Evolutionary conservation across 2,113 vertebrate genomes (phyloP).

Genomic region (Pelvicachromis taeniatus): DNA sequence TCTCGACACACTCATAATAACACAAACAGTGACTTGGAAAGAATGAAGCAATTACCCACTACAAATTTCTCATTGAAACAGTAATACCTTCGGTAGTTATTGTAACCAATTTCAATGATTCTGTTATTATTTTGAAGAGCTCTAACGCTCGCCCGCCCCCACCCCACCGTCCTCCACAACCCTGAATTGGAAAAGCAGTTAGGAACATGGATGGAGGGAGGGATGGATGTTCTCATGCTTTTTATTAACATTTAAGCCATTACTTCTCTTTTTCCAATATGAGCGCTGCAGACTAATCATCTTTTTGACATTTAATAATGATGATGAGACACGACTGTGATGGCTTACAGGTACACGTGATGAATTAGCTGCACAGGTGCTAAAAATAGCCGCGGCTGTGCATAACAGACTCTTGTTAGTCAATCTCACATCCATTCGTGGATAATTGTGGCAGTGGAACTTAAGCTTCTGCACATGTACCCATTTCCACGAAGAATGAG

Average conservation of each 20-base stretch:
- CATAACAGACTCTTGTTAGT: not conserved
- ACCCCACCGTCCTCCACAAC: not conserved
- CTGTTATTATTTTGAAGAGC: not conserved
- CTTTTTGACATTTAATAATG: not conserved
- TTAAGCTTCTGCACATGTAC: not conserved
- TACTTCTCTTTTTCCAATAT: not conserved
- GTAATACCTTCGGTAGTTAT: not conserved
- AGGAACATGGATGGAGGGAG: not conserved
- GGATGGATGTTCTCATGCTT: not conserved
- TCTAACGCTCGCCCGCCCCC: not conserved
- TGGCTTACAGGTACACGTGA: not conserved
- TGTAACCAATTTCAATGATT: not conserved
- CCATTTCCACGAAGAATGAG: not conserved
- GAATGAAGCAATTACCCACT: not conserved
- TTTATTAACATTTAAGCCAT: not conserved
- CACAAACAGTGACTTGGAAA: not conserved
- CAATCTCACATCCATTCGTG: not conserved
- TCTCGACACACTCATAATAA: not conserved
- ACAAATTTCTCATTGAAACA: not conserved
- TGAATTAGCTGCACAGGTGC: not conserved
- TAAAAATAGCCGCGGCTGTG: not conserved
- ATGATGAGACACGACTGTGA: not conserved
- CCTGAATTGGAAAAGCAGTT: not conserved
- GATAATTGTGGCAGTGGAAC: not conserved
- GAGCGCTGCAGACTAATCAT: not conserved